Percentiles rank a stretch among this genome's conserved stretches.
These are phyloP conservation scores for Calameuta pallipes DNA, from an alignment of 2,888 invertebrate genomes.

Conservation along the genomic window DNA sequence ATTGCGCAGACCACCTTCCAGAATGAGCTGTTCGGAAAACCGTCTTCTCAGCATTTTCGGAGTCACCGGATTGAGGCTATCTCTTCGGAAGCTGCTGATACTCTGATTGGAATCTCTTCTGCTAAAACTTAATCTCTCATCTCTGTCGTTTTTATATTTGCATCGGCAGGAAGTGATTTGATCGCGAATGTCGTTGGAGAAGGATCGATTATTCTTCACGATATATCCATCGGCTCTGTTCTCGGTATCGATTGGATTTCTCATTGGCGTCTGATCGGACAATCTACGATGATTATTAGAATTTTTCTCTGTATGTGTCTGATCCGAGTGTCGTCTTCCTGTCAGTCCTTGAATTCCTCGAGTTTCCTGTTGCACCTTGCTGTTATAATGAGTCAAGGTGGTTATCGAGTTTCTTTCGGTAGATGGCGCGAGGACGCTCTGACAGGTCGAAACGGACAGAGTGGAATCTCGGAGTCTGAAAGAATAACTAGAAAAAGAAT, in stretches of 20 bases:
- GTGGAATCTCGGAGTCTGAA: constrained; percentile 45
- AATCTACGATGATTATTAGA: constrained; percentile 27
- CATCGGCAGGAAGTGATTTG: not conserved
- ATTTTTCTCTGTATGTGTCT: constrained; percentile 30
- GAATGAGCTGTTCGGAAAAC: constrained; percentile 56
- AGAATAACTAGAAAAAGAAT: constrained; percentile 34
- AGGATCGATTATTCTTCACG: not conserved
- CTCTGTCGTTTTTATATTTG: not conserved
- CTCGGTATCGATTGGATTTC: not conserved
- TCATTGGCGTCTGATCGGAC: constrained; percentile 41
- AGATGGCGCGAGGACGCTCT: constrained; percentile 47
- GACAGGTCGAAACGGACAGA: constrained; percentile 54
- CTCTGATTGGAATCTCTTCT: constrained; percentile 36
- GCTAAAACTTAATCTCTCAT: constrained; percentile 13
- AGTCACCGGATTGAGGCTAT: constrained; percentile 40
- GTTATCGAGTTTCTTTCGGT: constrained; percentile 44
- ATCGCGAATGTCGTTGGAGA: not conserved
- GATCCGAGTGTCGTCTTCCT: constrained; percentile 44
- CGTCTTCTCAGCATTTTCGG: constrained; percentile 56
- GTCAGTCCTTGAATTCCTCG: not conserved
- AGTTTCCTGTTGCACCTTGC: no score
- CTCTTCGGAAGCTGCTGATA: constrained; percentile 30
- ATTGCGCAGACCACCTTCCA: constrained; percentile 51
- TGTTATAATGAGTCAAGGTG: constrained; percentile 28
- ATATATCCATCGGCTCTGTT: not conserved